Evolutionary conservation across 1,140 invertebrate genomes (phyloP), one percentile per base, ranked within the genome.

Genomic region (Brachionus asplanchnoidis): DNA sequence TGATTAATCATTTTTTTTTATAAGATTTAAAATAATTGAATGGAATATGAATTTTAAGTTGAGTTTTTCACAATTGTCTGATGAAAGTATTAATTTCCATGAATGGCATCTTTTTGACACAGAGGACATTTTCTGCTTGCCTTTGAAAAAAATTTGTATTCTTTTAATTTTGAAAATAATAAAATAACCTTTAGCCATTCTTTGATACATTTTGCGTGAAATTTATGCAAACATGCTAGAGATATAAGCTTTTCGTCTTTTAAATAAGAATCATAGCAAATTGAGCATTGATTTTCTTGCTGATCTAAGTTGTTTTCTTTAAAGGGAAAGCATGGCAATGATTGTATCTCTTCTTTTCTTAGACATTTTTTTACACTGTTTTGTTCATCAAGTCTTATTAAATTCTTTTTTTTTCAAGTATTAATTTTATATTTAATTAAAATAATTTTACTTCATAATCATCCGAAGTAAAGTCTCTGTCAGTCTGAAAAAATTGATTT

Each of bases 211-310:
- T 36, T 40, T 40, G 56, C 36, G 26, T 82, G 79, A 82, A 82
- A 82, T 36, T 82, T 82, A 65, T 82, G 79, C 8, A 65, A 65
- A 82, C 79, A 82, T 20, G 53, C 65, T 36, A 82, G 65, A 1
- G 79, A 42, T 12, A 53, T 82, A 9, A 82, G 8, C 17, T 42
- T 60, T 23, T 60, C 56, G 12, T 60, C 60, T 42, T 26, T 42
- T 7, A 3, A 26, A 46, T 65, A 82, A 6, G 4, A 11, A 26
- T 82, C 79, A 46, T 12, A 82, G 20, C 79, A 82, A 36, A 82
- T 82, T 60, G 79, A 82, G 26, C 79, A 82, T 17, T 40, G 53
- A 12, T 82, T 82, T 36, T 82, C 79, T 26, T 82, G 23, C 20
- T 40, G 50, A 65, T 20, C 42, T 42, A 42, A 26, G 9, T 40